Base-by-base conservation (phyloP, 1,140 invertebrate genomes). In the Bradysia coprophila region DNA sequence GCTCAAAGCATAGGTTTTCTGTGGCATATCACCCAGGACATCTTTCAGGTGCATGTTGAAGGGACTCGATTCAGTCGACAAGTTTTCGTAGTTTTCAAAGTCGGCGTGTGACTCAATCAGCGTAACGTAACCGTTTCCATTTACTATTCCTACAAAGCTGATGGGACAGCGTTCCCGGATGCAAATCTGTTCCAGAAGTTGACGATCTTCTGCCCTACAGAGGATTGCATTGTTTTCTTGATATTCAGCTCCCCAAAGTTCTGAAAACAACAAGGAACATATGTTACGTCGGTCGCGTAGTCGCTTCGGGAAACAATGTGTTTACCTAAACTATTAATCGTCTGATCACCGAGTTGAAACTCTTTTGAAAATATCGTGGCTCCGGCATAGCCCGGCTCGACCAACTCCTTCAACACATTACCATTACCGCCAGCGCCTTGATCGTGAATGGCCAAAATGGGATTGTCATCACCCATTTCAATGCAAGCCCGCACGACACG, bases 171-270 rank as follows among this genome's bases (percentile, higher is more conserved):
- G 75, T 69, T 98, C 94, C 44, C 94, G 68, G 13, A 64, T 54
- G 32, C 83, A 80, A 40, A 98, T 86, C 48, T 60, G 60, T 51
- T 78, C 65, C 1, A 97, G 61, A 2, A 81, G 45, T 11, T 62
- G 43, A 9, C 75, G 64, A 50, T 84, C 68, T 42, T 79, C 58
- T 41, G 73, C 62, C 32, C 65, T 66, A 47, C 89, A 81, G 0
- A 96, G 60, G 32, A 94, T 65, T 1, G 92, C 93, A 61, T 97
- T 79, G 48, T 84, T 95, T 62, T 98, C 94, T 66, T 98, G 94
- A 55, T 97, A 98, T 58, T 98, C 94, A 1, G 93, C 94, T 1
- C 91, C 92, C 94, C 94, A 98, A 4, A 98, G 59, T 58, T 98
- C 94, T 42, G 96, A 58, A 0, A 88, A 79, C n/a, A 10, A n/a